A percentile compares a stretch with the other conserved stretches of the same genome.
Conservation (phyloP, 2,888 invertebrate genomes). For the Drosophila testacea region DNA sequence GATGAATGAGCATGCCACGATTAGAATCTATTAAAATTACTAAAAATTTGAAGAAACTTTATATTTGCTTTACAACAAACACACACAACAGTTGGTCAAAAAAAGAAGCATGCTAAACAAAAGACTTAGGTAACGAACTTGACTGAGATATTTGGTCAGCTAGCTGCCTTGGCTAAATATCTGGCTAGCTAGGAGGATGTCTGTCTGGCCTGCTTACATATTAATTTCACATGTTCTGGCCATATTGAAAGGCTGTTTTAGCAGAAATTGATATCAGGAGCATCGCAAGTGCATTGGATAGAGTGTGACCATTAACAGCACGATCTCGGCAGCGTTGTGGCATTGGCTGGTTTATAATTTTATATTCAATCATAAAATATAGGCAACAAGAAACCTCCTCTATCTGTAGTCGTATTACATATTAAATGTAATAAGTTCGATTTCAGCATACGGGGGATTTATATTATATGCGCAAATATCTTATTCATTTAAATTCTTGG, state of each 20-base stretch:
- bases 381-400: too few relatives aligned
- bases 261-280: constrained; percentile 18
- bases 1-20: constrained; percentile 74
- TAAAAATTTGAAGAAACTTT: constrained; percentile 71
- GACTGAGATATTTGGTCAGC: constrained; percentile 36
- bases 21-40: constrained; percentile 81
- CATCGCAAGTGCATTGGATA: constrained; percentile 41
- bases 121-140: constrained; percentile 79
- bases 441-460: too few relatives aligned
- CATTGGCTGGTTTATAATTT: constrained; percentile 10
- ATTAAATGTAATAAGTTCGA: too few relatives aligned
- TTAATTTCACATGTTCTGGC: constrained; percentile 73
- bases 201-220: constrained; percentile 44
- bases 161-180: background rate
- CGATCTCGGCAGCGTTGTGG: constrained; percentile 64
- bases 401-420: too few relatives aligned
- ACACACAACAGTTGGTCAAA: too few relatives aligned
- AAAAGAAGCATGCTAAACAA: constrained; percentile 68
- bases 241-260: constrained; percentile 76
- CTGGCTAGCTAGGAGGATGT: constrained; percentile 1
- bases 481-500: constrained; percentile 10
- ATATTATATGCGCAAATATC: too few relatives aligned
- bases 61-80: constrained; percentile 69
- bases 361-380: too few relatives aligned
- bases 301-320: constrained; percentile 76